Evolutionary conservation across 2,888 invertebrate genomes (phyloP).

Genomic region (Crioceris asparagi): DNA sequence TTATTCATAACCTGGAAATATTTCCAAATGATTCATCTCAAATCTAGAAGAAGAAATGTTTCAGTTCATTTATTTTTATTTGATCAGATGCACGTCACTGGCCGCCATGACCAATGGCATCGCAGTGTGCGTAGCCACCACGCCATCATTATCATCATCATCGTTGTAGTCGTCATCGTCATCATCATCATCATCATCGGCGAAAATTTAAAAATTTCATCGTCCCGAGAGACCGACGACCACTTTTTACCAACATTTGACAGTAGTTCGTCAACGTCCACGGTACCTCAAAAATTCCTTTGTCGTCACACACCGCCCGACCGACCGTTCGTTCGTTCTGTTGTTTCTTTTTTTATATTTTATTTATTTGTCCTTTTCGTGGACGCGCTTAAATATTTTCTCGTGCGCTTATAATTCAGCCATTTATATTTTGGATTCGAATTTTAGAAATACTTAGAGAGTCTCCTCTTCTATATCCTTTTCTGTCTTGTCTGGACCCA

Average conservation of each 20-base stretch:
- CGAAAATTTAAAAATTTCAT: constrained; percentile 19
- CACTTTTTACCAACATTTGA: constrained; percentile 27
- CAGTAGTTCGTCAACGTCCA: constrained; percentile 32
- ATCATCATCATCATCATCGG: no score
- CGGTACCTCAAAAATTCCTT: constrained; percentile 34
- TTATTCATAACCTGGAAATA: no score
- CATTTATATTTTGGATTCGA: constrained; percentile 30
- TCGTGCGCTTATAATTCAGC: constrained; percentile 28
- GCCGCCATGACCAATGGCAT: no score
- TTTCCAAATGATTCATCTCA: no score
- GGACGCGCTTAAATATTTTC: constrained; percentile 25
- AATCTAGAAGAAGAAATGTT: no score
- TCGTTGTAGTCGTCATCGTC: no score
- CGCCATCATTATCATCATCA: no score
- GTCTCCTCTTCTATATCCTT: constrained; percentile 11
- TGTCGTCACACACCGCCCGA: constrained; percentile 20
- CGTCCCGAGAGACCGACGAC: constrained; percentile 11
- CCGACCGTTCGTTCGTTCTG: constrained; percentile 19
- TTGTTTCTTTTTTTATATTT: constrained; percentile 16
- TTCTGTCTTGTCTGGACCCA: no score
- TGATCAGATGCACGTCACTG: no score
- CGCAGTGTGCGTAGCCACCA: no score
- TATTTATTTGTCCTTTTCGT: no score
- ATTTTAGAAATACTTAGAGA: constrained; percentile 30
- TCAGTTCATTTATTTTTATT: no score